Evolutionary conservation across 1,140 invertebrate genomes (phyloP), one percentile per base, ranked within the genome.

Genomic region (Phenacoccus solenopsis): DNA sequence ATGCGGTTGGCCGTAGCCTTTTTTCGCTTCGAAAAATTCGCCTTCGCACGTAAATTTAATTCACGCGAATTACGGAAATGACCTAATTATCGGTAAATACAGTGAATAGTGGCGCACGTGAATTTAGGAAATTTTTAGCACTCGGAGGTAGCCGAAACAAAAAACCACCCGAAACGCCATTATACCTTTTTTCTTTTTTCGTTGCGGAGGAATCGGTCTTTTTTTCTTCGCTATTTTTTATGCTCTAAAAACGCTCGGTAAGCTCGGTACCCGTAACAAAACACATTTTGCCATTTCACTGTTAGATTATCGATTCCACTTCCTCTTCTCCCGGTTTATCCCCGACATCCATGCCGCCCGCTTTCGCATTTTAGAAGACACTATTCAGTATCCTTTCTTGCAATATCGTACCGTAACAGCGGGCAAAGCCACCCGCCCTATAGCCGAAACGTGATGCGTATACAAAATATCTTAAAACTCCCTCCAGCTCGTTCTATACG

Each of bases 231-330:
- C 30, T 32, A 7, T 49, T n/a, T 49, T 49, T 49, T 49, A 49
- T 49, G 38, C 16, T 49, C 12, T 49, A 64, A 64, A 64, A 64
- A 27, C 59, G 21, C 21, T 24, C 59, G 22, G 59, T 64, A 64
- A 64, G 59, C 59, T 64, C 59, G 22, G 59, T 27, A 27, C 59
- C 25, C 59, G 59, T 64, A 64, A 64, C 59, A 64, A 64, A 64
- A 64, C 59, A 64, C 59, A 64, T 64, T 64, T 64, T 64, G 59
- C 59, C 25, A 64, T 64, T 64, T 64, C 59, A 27, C 59, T 27
- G 59, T 64, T 64, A 64, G 59, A 64, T 64, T 64, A 64, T 64
- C 59, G 59, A 64, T 64, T 64, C 59, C 59, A 64, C 59, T 64
- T 64, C 59, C 59, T 10, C 16, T 20, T 10, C 5, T 64, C 16